Evolutionary conservation across 2,797 vertebrate species (phyloP).

Genomic region (Tragopan temminckii): DNA sequence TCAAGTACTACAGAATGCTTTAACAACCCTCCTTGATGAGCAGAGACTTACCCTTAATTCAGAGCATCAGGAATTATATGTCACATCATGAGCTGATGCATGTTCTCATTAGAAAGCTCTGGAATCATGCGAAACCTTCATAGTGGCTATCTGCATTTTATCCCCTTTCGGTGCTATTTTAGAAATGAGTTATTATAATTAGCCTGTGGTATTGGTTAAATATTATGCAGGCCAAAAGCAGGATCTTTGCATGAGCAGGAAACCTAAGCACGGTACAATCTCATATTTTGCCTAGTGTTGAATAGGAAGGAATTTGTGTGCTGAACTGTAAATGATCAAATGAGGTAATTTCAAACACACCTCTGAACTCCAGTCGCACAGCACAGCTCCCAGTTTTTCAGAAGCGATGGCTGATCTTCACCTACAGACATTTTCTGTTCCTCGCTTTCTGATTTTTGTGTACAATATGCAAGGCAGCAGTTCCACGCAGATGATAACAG

Average conservation of each 20-base stretch:
- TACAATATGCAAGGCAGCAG: neutral
- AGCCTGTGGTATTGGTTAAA: neutral
- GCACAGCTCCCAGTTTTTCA: neutral
- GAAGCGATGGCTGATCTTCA: neutral
- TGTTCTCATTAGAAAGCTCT: neutral
- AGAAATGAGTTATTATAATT: neutral
- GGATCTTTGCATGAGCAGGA: neutral
- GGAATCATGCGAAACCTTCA: neutral
- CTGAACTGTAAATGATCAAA: conserved; percentile 27
- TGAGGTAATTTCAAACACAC: neutral
- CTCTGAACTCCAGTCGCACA: neutral
- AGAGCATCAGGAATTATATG: neutral
- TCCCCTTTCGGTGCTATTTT: neutral
- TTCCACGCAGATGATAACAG: neutral
- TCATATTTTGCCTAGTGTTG: conserved; percentile 48
- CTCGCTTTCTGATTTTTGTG: neutral
- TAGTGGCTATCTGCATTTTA: neutral
- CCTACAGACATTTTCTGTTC: neutral
- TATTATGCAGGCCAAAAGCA: neutral
- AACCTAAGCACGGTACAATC: neutral
- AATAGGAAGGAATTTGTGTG: neutral
- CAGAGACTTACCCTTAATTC: neutral
- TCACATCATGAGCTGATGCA: neutral
- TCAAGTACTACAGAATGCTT: neutral
- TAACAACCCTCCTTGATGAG: neutral